Evolutionary conservation across 64 coral and sea anemone genomes (phyloP), one percentile per base, ranked within the genome.

Genomic region (Montipora efflorescens): DNA sequence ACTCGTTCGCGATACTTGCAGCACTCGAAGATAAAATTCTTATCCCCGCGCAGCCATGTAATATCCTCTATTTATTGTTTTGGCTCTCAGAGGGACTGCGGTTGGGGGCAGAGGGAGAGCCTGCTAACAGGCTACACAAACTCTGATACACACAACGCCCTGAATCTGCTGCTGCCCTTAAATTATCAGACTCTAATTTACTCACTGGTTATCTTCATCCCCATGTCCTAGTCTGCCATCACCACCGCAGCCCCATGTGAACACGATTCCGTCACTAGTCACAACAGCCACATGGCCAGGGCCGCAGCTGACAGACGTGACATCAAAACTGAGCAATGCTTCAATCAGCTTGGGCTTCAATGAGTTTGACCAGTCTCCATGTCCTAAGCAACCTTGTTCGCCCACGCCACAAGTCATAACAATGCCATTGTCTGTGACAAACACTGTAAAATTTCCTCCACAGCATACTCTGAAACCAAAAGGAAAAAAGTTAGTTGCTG

Each of bases 341-440:
- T 99, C 98, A 66, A 99, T 96, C 45, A 99, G 90, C 86, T 99
- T 99, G 68, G 98, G 98, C 46, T 93, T 93, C 9, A 95, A 90
- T 28, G 84, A 84, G 49, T 75, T 99, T 4, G 80, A 85, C 91
- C 89, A 94, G 80, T 99, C 98, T 3, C 98, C 95, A 55, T 99
- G 98, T 18, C 98, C 98, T 49, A 99, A 74, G 67, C 98, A 99
- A 18, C 98, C 98, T 2, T 90, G 73, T 20, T 99, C 98, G 13
- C 95, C 91, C 28, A 87, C 81, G 7, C 98, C 98, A 46, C 91
- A 96, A 67, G 98, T 96, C 98, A 99, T 99, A 68, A 99, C 98
- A 71, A 99, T 99, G 13, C 98, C 98, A 72, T 99, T 99, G 73
- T 99, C 95, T 14, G 98, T 99, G 7, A 99, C 91, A 74, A 99